Conservation (phyloP, 2,888 invertebrate species). For the Isotomurus palustris region DNA sequence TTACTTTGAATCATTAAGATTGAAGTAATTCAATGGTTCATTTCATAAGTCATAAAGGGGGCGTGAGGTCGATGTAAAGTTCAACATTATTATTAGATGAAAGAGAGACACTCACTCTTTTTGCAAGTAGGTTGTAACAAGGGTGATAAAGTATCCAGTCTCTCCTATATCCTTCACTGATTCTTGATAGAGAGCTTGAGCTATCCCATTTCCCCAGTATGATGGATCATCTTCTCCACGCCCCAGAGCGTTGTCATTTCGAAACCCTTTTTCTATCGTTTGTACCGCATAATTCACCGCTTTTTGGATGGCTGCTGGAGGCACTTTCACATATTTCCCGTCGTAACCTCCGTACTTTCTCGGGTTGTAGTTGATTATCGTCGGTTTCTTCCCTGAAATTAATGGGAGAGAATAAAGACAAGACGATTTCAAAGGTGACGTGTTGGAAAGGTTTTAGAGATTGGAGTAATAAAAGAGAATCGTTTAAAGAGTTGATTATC, state of each 20-base stretch:
- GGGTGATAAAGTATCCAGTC: slow-evolving; percentile 33
- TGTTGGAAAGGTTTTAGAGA: no score
- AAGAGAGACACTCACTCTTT: slow-evolving; percentile 32
- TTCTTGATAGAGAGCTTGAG: slow-evolving; percentile 24
- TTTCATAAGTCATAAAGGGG: no score
- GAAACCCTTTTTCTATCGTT: slow-evolving; percentile 29
- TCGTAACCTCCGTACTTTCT: slow-evolving; percentile 34
- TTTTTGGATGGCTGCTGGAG: slow-evolving; percentile 29
- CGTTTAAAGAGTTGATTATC: no score
- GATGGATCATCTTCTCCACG: slow-evolving; percentile 43
- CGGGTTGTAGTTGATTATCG: slow-evolving; percentile 33
- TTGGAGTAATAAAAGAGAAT: no score
- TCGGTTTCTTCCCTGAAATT: slow-evolving; percentile 8
- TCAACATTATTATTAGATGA: no score
- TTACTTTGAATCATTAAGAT: no score
- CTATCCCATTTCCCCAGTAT: slow-evolving; percentile 45
- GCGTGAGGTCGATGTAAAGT: no score
- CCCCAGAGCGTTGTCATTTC: slow-evolving; percentile 30
- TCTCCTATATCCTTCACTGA: slow-evolving; percentile 29
- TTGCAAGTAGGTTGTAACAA: slow-evolving; percentile 32
- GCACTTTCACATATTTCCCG: slow-evolving; percentile 20
- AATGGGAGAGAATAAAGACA: neutral
- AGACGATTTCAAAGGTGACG: no score
- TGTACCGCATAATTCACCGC: slow-evolving; percentile 33
- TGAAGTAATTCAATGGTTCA: no score